Evolutionary conservation across 1,140 invertebrate species (phyloP).

Genomic region (Venustaconcha ellipsiformis): DNA sequence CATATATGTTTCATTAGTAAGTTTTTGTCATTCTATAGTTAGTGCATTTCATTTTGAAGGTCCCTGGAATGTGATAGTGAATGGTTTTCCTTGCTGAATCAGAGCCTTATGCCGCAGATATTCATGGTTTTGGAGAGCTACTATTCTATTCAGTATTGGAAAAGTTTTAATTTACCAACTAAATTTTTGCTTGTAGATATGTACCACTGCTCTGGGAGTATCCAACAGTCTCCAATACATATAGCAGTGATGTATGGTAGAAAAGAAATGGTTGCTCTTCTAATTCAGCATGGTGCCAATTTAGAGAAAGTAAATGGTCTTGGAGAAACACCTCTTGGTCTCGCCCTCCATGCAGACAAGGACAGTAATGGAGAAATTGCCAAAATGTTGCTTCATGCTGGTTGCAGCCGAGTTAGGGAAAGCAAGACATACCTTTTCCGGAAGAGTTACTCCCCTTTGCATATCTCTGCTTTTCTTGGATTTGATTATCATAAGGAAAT

Average conservation of each 20-base stretch:
- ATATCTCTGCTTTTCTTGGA: constrained; percentile 41
- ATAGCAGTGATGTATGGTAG: constrained; percentile 32
- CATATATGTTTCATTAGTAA: too few species aligned
- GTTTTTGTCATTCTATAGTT: too few species aligned
- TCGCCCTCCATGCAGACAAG: constrained; percentile 19
- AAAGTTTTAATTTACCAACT: too few species aligned
- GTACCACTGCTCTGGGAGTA: too few species aligned
- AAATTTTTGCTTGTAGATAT: too few species aligned
- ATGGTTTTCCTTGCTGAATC: too few species aligned
- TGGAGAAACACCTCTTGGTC: constrained; percentile 36
- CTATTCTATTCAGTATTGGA: too few species aligned
- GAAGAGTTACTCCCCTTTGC: constrained; percentile 33
- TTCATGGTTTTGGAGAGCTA: too few species aligned
- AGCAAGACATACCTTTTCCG: constrained; percentile 34
- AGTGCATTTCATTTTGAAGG: too few species aligned
- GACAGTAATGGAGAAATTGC: constrained; percentile 8
- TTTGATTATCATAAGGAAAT: constrained; percentile 28
- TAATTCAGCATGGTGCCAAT: constrained; percentile 37
- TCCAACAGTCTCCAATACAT: constrained; percentile 35
- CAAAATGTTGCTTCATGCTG: constrained; percentile 25
- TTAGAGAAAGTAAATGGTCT: constrained; percentile 33
- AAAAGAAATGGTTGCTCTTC: constrained; percentile 25
- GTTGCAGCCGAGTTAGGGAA: constrained; percentile 30
- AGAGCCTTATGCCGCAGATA: too few species aligned
- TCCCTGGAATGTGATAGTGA: too few species aligned